A percentile compares a stretch with the other conserved stretches of the same genome.
Evolutionary conservation across 2,797 vertebrate species (phyloP).

Genomic region (Trachurus trachurus): DNA sequence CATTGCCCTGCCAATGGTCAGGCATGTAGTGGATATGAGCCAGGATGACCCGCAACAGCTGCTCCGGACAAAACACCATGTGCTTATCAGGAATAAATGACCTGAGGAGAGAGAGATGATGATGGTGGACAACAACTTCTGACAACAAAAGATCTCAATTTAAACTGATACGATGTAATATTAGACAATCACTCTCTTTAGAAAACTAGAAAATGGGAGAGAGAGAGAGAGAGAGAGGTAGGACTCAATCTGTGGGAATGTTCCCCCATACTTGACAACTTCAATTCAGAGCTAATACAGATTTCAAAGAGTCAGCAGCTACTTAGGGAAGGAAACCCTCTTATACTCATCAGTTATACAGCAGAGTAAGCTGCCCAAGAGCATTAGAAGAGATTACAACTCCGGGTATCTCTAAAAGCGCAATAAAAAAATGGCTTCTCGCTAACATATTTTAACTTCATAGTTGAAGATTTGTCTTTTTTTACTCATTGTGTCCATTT

Average conservation of each 20-base stretch:
- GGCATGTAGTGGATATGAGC: conserved; percentile 99
- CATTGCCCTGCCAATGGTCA: conserved; percentile 99
- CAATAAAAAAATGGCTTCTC: conserved; percentile 16
- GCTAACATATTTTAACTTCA: not conserved
- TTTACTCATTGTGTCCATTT: not conserved
- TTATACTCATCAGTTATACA: conserved; percentile 33
- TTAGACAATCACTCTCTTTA: not conserved
- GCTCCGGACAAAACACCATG: conserved; percentile 98
- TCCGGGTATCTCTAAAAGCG: conserved; percentile 32
- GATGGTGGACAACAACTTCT: not conserved
- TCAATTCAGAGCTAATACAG: conserved; percentile 18
- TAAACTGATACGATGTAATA: not conserved
- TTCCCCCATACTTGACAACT: not conserved
- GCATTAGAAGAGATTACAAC: conserved; percentile 50
- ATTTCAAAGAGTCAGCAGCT: conserved; percentile 7
- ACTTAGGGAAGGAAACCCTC: conserved; percentile 45
- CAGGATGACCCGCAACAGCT: conserved; percentile 96
- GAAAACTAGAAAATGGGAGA: not conserved
- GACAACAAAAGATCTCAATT: not conserved
- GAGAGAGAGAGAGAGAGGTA: not conserved
- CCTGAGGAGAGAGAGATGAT: conserved; percentile 75
- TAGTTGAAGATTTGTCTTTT: conserved; percentile 5
- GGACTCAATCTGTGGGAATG: not conserved
- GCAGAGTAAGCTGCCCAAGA: conserved; percentile 33
- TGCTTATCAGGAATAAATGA: conserved; percentile 99